Evolutionary conservation across 2,797 vertebrate species (phyloP), one percentile per base, ranked within the genome.

Genomic region (Serranus cabrilla): DNA sequence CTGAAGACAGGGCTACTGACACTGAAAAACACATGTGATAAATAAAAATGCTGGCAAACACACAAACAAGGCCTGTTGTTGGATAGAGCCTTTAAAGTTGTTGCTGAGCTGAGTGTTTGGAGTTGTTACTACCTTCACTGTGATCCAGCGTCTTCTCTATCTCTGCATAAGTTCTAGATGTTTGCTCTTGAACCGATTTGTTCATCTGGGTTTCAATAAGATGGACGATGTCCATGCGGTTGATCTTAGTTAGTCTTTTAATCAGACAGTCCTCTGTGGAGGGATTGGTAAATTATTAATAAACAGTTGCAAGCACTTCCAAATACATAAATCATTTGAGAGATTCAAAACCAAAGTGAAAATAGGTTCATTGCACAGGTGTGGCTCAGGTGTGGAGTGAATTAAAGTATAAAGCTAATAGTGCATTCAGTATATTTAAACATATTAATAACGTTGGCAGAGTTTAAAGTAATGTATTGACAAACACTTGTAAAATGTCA

Each of bases 191-290:
- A 60, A 89, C 23, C 2, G 96, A 94, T 83, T 98, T 97, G 39
- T 95, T 94, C 85, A 96, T 95, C 75, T 96, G 96, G 65, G 95
- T 96, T 91, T 98, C 97, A 94, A 99, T 97, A 5, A 99, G 96
- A 90, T 98, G 98, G 40, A 99, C 98, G 0, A 99, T 99, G 85
- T 99, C 98, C 98, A 99, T 99, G 21, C 98, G 96, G 88, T 99
- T 99, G 89, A 99, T 99, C 93, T 97, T 98, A 4, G 97, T 98
- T 21, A 99, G 95, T 86, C 95, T 97, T 37, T 97, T 96, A 57
- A 97, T 96, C 84, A 99, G 94, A 67, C 71, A 96, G 63, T 95
- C 95, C 91, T 99, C 98, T 99, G 93, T 84, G 74, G 42, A 87
- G 78, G 10, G 18, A 73, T 55, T 39, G 46, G 71, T 40, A 1